Evolutionary conservation across 2,797 vertebrate genomes (phyloP).

Genomic region (Fistularia tabacaria): DNA sequence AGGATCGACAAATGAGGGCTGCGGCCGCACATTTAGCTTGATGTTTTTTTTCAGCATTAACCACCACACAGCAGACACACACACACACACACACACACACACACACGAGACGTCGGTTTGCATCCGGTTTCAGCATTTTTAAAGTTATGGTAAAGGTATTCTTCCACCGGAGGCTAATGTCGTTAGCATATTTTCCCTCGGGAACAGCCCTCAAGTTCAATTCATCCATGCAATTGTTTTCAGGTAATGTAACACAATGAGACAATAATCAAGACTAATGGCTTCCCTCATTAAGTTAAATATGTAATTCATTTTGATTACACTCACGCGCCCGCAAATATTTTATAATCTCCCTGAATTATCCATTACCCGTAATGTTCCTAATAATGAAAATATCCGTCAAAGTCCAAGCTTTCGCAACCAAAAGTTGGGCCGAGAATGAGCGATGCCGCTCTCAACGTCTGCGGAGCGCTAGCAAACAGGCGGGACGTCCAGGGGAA

Average conservation of each 20-base stretch:
- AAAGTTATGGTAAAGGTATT: not conserved
- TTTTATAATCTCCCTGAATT: slow-evolving; percentile 69
- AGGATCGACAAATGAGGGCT: slow-evolving; percentile 49
- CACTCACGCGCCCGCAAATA: slow-evolving; percentile 52
- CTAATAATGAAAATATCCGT: slow-evolving; percentile 72
- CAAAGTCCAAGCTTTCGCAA: slow-evolving; percentile 48
- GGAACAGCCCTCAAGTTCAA: slow-evolving; percentile 35
- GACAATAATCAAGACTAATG: slow-evolving; percentile 74
- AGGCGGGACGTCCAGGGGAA: too few species aligned
- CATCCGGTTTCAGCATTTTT: slow-evolving; percentile 7
- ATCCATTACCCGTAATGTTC: slow-evolving; percentile 57
- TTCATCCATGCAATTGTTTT: slow-evolving; percentile 60
- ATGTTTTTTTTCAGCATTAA: slow-evolving; percentile 19
- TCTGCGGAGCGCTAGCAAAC: not conserved
- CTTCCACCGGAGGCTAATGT: not conserved
- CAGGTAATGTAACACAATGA: slow-evolving; percentile 69
- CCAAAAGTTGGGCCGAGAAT: slow-evolving; percentile 34
- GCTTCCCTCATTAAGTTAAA: slow-evolving; percentile 69
- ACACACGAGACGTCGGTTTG: too few species aligned
- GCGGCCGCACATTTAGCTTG: slow-evolving; percentile 21
- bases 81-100: too few species aligned
- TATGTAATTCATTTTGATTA: slow-evolving; percentile 75
- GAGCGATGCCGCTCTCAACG: slow-evolving; percentile 26
- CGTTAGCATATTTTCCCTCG: too few species aligned
- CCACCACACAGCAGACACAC: too few species aligned